Percentiles rank a stretch among this genome's conserved stretches.
Conservation (phyloP, 2,113 vertebrate genomes). For the Malurus alboscapulatus region DNA sequence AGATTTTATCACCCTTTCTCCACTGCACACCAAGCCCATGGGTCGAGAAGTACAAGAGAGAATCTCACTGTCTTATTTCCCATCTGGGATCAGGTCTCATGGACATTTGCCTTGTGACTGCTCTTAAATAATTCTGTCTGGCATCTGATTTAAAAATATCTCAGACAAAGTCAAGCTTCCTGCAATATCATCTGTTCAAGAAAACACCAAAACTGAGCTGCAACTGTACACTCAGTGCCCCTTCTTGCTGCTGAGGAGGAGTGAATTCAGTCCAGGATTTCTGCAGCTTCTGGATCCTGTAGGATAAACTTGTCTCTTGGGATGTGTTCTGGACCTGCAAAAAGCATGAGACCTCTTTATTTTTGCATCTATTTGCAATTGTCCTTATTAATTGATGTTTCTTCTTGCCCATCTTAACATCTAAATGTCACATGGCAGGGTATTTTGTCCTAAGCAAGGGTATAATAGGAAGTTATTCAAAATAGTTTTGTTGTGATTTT, state of each 20-base stretch:
- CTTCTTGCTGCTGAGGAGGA: not conserved
- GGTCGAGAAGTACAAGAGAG: not conserved
- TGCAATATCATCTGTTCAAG: conserved; percentile 20
- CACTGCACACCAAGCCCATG: not conserved
- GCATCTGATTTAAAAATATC: conserved; percentile 6
- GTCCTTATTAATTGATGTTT: not conserved
- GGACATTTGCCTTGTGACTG: not conserved
- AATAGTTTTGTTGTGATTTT: not conserved
- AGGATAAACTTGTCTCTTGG: not conserved
- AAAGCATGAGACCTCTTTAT: not conserved
- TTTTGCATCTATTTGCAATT: not conserved
- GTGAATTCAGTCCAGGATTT: not conserved
- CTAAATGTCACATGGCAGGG: not conserved
- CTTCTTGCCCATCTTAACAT: not conserved
- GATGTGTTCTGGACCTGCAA: not conserved
- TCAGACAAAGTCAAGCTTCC: not conserved
- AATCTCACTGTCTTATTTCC: not conserved
- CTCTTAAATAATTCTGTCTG: not conserved
- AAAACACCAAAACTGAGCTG: not conserved
- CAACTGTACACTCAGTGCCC: not conserved
- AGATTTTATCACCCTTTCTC: not conserved
- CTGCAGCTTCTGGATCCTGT: not conserved
- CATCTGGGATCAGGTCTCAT: not conserved
- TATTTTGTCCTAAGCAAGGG: not conserved
- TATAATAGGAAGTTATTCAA: not conserved